Evolutionary conservation across 1,140 invertebrate genomes (phyloP).

Genomic region (Bombus superbus): DNA sequence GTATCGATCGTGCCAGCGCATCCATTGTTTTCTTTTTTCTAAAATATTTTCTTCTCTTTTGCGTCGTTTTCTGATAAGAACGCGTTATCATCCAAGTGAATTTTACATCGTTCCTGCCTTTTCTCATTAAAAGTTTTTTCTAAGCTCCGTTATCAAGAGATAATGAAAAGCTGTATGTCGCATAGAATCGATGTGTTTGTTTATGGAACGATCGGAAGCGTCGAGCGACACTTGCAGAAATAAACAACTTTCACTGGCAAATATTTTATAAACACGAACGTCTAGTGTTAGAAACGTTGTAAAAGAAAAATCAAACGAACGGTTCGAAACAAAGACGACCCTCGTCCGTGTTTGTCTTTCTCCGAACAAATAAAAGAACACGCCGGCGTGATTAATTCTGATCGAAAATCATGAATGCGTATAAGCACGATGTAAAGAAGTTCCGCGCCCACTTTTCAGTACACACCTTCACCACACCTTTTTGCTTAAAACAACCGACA

Average conservation of each 20-base stretch:
- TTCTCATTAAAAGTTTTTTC: not conserved
- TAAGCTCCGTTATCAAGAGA: not conserved
- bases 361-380: no score
- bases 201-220: slow-evolving; percentile 11
- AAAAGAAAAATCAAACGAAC: not conserved
- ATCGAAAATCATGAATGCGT: no score
- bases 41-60: not conserved
- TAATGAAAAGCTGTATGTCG: not conserved
- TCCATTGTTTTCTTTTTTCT: not conserved
- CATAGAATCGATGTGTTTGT: not conserved
- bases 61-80: not conserved
- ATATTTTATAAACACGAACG: not conserved
- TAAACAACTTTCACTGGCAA: not conserved
- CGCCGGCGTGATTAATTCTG: no score
- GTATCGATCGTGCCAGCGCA: not conserved
- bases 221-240: slow-evolving; percentile 5
- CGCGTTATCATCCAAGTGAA: not conserved
- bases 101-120: not conserved
- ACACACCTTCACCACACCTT: not conserved
- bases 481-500: not conserved
- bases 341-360: no score
- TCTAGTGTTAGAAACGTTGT: not conserved
- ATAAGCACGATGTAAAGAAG: not conserved
- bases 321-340: no score
- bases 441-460: not conserved